Base-by-base conservation (phyloP, 2,113 vertebrate species). In the Tichodroma muraria region DNA sequence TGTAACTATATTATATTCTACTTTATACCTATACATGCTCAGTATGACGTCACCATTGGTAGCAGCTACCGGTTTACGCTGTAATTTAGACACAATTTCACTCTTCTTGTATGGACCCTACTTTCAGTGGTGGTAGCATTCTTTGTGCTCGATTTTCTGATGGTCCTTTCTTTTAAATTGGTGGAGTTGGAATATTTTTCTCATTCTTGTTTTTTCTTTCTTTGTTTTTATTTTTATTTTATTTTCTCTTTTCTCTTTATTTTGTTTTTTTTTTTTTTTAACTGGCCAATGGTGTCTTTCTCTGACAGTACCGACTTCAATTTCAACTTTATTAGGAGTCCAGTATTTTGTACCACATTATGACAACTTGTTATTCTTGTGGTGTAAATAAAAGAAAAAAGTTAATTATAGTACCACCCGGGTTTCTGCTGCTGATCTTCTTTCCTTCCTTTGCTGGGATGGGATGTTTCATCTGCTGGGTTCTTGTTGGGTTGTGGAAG, bases 341-440 rank as follows among this genome's bases (percentile, higher is more conserved):
- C 97, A 98, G 98, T 97, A 97, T 98, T 97, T 96, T 98, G 98
- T 98, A 97, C 97, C 97, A 97, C 97, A 96, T 97, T 97, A 96
- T 97, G 97, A 96, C 97, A 97, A 94, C 97, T 95, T 98, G 98
- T 98, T 97, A 97, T 98, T 98, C 97, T 98, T 97, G 98, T 98
- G 98, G 97, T 98, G 98, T 98, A 98, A 98, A 98, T 98, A 98
- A 98, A 96, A 97, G 95, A 97, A 96, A 97, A 97, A 97, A 96
- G 94, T 97, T 96, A 97, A 97, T 96, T 97, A 96, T 96, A 97
- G 94, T 96, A 97, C 69, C 42, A 92, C 57, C 84, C 40, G 80
- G 90, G 76, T 90, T 82, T 94, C 88, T 65, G 73, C 83, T 91
- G 42, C 76, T 91, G 47, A 88, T 45, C 83, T 93, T 96, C 68